Percentiles rank a stretch among this genome's conserved stretches.
These are phyloP conservation scores for Chionis minor DNA, from an alignment of 2,113 vertebrate genomes.

Conservation along the genomic window DNA sequence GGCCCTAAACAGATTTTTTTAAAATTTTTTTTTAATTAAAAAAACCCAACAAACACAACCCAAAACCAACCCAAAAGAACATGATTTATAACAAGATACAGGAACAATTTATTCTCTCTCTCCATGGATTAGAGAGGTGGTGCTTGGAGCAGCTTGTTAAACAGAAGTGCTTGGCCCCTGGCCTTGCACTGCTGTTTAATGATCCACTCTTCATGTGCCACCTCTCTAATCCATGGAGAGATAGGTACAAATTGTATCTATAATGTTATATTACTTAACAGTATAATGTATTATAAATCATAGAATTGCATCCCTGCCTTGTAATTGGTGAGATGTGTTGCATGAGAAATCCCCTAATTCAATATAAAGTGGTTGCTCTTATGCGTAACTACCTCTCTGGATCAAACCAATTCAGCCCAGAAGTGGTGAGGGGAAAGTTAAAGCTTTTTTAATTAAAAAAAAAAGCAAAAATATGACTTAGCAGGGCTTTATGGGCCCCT, in stretches of 20 bases:
- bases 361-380: conserved; percentile 75
- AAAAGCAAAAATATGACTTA: conserved; percentile 59
- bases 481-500: conserved; percentile 34
- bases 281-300: conserved; percentile 84
- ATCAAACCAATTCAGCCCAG: conserved; percentile 71
- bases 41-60: neutral
- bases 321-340: conserved; percentile 81
- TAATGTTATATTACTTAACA: conserved; percentile 85
- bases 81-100: conserved; percentile 65
- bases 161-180: conserved; percentile 82
- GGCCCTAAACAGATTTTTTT: neutral
- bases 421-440: conserved; percentile 67
- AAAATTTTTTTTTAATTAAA: neutral
- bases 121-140: conserved; percentile 78
- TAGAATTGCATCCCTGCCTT: conserved; percentile 79
- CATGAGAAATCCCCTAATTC: conserved; percentile 79
- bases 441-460: conserved; percentile 67
- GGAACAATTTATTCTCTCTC: conserved; percentile 75
- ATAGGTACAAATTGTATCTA: conserved; percentile 84
- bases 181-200: conserved; percentile 80
- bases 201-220: conserved; percentile 79
- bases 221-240: conserved; percentile 81
- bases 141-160: conserved; percentile 82
- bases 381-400: conserved; percentile 73
- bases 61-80: conserved; percentile 14